Base-by-base conservation (phyloP, 2,113 vertebrate species). In the Dasypus novemcinctus region DNA sequence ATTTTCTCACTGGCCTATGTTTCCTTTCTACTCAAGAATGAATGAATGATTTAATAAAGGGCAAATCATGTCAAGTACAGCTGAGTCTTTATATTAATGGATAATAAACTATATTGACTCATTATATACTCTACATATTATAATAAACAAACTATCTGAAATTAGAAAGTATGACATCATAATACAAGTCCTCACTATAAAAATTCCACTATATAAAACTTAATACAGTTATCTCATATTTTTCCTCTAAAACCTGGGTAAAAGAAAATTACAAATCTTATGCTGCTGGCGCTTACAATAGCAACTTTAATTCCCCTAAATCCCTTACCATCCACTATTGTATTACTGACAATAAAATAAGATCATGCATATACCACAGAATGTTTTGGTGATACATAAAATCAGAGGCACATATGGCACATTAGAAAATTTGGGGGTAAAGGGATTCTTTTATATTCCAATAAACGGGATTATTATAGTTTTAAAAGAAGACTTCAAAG, bases 131-230 rank as follows among this genome's bases (percentile, higher is more conserved):
- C 29, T 63, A 66, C 61, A 1, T 6, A 61, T 20, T 54, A 46
- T 61, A 93, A 79, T 29, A 52, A 79, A 61, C 14, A 68, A 84
- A 90, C 61, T 66, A 38, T 68, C n/a, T 90, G 18, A 93, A 84
- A 64, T 36, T 79, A 75, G 25, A 93, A 89, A 79, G n/a, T 18
- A 57, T 80, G 31, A 57, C 18, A 61, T 68, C 33, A 10, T 43
- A 81, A 80, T 1, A 69, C 17, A 13, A 90, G 46, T 21, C 54
- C 23, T 87, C 25, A n/a, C 46, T 93, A 36, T 46, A n/a, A 78
- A 36, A 91, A 93, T 80, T 68, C 52, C 20, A 75, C 12, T 95
- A 87, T 66, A 90, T 59, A 90, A 94, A 43, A 49, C 29, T 10
- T 18, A 82, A 83, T 36, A 80, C 66, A 90, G 52, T n/a, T 68